A percentile compares a stretch with the other conserved stretches of the same genome.
These are phyloP conservation scores for Ptilonorhynchus violaceus DNA, from an alignment of 2,113 vertebrate genomes.

Conservation along the genomic window DNA sequence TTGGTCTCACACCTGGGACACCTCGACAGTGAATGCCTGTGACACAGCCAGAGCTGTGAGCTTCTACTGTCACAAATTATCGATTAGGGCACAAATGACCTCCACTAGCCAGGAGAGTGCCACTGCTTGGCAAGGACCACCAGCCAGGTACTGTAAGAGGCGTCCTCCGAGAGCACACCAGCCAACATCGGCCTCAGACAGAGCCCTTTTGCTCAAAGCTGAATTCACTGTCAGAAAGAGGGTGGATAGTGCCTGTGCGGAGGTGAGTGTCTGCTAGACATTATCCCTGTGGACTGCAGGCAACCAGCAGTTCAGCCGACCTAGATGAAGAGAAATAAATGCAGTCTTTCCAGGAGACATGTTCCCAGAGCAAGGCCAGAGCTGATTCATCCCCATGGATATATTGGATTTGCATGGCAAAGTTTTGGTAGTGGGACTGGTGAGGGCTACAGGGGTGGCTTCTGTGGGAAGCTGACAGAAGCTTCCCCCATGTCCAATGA, in stretches of 20 bases:
- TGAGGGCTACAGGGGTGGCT: too few relatives aligned
- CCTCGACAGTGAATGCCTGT: neutral
- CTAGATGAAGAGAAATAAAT: neutral
- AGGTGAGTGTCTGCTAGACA: neutral
- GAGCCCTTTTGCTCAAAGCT: neutral
- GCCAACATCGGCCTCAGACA: neutral
- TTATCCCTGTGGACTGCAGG: neutral
- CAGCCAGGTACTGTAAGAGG: neutral
- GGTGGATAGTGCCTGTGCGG: neutral
- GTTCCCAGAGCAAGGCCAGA: neutral
- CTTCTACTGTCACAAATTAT: neutral
- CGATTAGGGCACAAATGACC: fast-evolving
- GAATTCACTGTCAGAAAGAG: neutral
- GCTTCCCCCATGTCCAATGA: neutral
- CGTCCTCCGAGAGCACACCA: fast-evolving
- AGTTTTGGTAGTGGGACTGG: neutral
- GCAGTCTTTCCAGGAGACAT: neutral
- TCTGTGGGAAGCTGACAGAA: neutral
- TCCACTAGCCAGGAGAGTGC: neutral
- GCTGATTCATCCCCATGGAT: fast-evolving
- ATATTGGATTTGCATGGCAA: fast-evolving
- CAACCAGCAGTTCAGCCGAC: neutral
- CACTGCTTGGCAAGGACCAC: neutral
- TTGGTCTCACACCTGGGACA: neutral
- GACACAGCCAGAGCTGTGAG: neutral